These are phyloP conservation scores for Sigmodon hispidus DNA, from an alignment of 2,113 vertebrate genomes.

Conservation along the genomic window DNA sequence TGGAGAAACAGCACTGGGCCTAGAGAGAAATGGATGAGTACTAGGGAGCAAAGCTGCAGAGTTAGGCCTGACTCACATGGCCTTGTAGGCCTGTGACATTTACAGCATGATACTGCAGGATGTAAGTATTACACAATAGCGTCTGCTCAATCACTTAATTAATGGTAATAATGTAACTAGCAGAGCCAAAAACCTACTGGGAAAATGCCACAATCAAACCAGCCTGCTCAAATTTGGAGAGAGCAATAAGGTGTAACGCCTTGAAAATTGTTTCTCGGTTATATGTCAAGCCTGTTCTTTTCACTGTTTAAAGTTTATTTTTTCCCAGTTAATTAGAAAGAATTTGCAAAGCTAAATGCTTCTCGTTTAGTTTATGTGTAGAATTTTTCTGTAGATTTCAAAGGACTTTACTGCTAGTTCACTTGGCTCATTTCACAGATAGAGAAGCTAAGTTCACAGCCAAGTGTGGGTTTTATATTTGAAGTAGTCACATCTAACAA, in stretches of 20 bases:
- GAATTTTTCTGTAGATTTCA: background rate
- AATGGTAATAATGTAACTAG: background rate
- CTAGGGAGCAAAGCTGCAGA: background rate
- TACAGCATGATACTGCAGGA: background rate
- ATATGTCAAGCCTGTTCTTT: background rate
- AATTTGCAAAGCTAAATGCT: slow-evolving; percentile 27
- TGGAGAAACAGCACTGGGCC: background rate
- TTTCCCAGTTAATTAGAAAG: slow-evolving; percentile 34
- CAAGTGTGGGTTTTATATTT: slow-evolving; percentile 5
- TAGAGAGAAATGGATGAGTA: background rate
- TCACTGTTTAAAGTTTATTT: background rate
- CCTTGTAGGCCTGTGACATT: background rate
- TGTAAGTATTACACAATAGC: background rate
- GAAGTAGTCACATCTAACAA: background rate
- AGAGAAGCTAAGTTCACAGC: background rate
- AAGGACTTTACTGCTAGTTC: slow-evolving; percentile 33
- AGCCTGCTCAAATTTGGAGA: background rate
- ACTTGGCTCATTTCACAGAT: slow-evolving; percentile 2
- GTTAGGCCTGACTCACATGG: background rate
- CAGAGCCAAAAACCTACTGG: background rate
- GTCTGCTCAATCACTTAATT: background rate
- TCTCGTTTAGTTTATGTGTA: slow-evolving; percentile 34
- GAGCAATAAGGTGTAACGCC: background rate
- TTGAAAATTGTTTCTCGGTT: slow-evolving; percentile 46
- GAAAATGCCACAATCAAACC: background rate